Evolutionary conservation across 2,888 invertebrate genomes (phyloP), one percentile per base, ranked within the genome.

Genomic region (Drosophila mayaguana): DNA sequence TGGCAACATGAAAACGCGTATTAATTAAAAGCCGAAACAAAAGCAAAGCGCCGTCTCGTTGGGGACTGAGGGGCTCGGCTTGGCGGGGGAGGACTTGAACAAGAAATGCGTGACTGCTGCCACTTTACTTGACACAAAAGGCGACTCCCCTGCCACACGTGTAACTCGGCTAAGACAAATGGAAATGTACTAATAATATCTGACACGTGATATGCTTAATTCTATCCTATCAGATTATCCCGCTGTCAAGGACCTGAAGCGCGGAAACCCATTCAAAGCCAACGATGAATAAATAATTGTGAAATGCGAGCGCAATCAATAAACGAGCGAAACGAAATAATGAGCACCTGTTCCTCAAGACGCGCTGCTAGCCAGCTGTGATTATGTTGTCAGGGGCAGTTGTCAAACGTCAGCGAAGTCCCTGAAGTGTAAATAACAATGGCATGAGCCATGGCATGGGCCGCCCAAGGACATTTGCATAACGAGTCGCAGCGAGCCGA

Each of bases 1-100:
- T 73, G 76, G 72, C 66, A 75, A 68, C 83, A 85, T 72, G 78
- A 78, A 83, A 83, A 80, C 69, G 88, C 73, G 80, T 84, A 89
- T 86, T 86, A 86, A 86, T 86, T 87, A 89, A 78, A 75, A 68
- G 71, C 45, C 50, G 20, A 76, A 88, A 75, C 71, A 79, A 63
- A 57, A 45, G 57, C 50, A 64, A 77, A 70, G 22, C 28, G 36
- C 46, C 43, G 40, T 45, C 54, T 56, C 59, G 34, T 51, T 65
- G 43, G 18, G 68, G 64, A 70, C 55, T 51, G 28, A 9, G 28
- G 28, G 8, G 1, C 28, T 28, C 7, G 7, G 7, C 28, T 2
- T 0, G 28, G 28, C 7, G 38, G 43, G 62, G 63, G 63, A 54
- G 63, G 57, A 57, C 11, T 40, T 54, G 28, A 43, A 51, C 51